Base-by-base conservation (phyloP, 1,140 invertebrate species). In the Sycophaga agraensis region DNA sequence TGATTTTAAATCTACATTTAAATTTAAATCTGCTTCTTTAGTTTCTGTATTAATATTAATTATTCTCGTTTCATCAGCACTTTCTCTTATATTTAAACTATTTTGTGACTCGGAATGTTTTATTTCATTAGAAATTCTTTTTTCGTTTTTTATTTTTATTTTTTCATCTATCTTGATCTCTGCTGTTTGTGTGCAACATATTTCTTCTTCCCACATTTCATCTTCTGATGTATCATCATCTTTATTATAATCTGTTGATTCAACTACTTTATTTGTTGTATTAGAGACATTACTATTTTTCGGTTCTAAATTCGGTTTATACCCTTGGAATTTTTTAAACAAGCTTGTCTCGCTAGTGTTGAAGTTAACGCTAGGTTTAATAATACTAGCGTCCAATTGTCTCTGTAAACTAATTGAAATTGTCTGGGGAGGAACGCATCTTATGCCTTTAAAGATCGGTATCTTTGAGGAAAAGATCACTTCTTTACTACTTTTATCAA, bases 381-480 rank as follows among this genome's bases (percentile, higher is more conserved):
- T 59, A 43, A 69, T 51, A 46, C 65, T 70, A 12, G 67, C 46
- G 51, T 71, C 58, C 6, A 72, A 68, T 48, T 68, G 61, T 61
- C 68, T 73, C 22, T 73, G 67, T 42, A 73, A 67, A 8, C 56
- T 65, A 12, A 73, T 61, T 22, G 63, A 66, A 17, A 73, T 49
- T 22, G 54, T 73, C 48, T 73, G 69, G 21, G 69, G 65, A 28
- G 62, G 68, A 65, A 68, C 46, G 57, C 59, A 64, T 11, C 11
- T 54, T 39, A 56, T 60, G 34, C 66, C 70, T 21, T 66, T 72
- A 40, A 73, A 67, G 11, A 79, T 62, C 5, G 77, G 75, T 45
- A 79, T 79, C 55, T 68, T 75, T 2, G 77, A 79, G 1, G 71
- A 64, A 28, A 66, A 53, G 16, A 5, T 7, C 0, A 21, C 7